Evolutionary conservation across 30 jellyfish, hydroid and myxozoan genomes (phyloP).

Genomic region (Aurelia coerulea): DNA sequence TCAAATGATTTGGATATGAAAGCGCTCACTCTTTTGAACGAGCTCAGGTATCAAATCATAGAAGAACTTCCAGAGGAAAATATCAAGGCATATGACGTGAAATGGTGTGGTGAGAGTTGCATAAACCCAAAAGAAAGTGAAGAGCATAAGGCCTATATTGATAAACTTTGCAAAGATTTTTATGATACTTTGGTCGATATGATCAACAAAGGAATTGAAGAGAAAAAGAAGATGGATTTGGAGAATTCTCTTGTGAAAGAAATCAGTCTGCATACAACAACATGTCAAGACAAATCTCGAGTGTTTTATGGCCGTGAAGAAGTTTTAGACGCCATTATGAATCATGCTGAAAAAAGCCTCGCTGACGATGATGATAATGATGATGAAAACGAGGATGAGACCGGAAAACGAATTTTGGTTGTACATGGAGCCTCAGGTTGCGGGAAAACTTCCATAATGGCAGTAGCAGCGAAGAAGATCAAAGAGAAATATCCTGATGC

Average conservation of each 20-base stretch:
- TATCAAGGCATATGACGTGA: conserved; percentile 55
- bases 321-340: conserved; percentile 45
- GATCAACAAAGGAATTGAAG: conserved; percentile 87
- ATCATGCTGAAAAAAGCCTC: conserved; percentile 31
- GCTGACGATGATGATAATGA: not conserved
- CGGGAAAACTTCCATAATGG: conserved; percentile 90
- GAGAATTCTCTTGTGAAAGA: conserved; percentile 82
- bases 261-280: conserved; percentile 73
- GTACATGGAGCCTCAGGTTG: conserved; percentile 93
- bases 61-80: conserved; percentile 42
- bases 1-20: conserved; percentile 65
- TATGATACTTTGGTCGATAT: conserved; percentile 51
- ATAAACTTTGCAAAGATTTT: conserved; percentile 74
- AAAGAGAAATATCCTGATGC: conserved; percentile 43
- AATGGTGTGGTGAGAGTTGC: conserved; percentile 80
- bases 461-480: conserved; percentile 75
- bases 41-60: conserved; percentile 37
- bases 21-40: conserved; percentile 67
- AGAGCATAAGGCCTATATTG: conserved; percentile 58
- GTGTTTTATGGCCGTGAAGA: conserved; percentile 87
- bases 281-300: conserved; percentile 79
- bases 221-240: conserved; percentile 47
- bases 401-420: conserved; percentile 38
- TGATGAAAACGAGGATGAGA: conserved; percentile 18
- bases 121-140: conserved; percentile 56